These are phyloP conservation scores for Steinernema feltiae DNA, from an alignment of 1,140 invertebrate genomes.

Conservation along the genomic window DNA sequence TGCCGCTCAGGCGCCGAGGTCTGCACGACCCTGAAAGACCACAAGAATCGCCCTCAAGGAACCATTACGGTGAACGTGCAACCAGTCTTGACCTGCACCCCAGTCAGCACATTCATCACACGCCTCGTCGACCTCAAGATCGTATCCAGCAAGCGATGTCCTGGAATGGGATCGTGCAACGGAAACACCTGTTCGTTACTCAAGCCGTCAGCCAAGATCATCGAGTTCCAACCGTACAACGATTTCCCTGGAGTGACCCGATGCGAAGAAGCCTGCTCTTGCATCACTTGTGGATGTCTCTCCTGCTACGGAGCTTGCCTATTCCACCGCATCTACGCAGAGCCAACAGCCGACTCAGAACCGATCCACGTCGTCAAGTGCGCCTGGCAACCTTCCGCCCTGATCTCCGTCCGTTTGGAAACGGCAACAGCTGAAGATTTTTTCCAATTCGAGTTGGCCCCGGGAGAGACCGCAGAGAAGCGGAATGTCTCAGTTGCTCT, in stretches of 20 bases:
- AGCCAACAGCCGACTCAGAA: not conserved
- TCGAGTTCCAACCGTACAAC: not conserved
- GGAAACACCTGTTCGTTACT: not conserved
- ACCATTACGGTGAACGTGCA: not conserved
- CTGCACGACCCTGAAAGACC: not conserved
- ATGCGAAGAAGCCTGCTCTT: conserved; percentile 6
- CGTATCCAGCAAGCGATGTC: not conserved
- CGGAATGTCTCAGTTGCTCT: not conserved
- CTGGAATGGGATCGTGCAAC: not conserved
- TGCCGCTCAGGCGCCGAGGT: not conserved
- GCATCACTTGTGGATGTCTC: conserved; percentile 8
- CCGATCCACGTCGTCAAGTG: not conserved
- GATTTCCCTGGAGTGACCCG: not conserved
- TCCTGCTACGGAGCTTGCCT: not conserved
- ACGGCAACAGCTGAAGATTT: not conserved
- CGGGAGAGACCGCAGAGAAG: not conserved
- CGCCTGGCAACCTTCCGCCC: not conserved
- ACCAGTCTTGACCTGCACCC: not conserved
- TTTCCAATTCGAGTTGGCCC: not conserved
- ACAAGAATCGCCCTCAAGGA: not conserved
- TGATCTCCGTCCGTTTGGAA: not conserved
- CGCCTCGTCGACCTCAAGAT: not conserved
- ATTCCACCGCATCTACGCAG: not conserved
- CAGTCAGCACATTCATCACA: not conserved
- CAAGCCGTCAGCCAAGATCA: not conserved